phyloP scores from a whole-genome alignment of 53 echinoderm and acorn worm genomes.

The Echinarachnius parma region DNA sequence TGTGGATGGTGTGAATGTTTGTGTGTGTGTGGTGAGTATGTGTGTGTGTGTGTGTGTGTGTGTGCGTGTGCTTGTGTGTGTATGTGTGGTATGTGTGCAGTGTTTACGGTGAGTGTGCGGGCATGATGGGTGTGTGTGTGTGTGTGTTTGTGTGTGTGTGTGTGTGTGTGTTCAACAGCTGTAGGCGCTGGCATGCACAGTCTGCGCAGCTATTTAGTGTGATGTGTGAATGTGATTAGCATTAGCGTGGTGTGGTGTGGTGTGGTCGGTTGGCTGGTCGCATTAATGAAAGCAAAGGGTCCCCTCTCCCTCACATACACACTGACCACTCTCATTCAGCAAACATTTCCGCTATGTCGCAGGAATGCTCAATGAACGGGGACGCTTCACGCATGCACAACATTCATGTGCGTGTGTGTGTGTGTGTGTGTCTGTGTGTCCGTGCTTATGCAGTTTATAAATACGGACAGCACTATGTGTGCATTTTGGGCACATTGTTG shows the following conservation, averaged over 20 bases:
- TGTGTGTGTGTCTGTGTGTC: neutral
- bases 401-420: neutral
- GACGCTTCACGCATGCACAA: no score
- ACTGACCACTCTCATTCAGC: conserved; percentile 42
- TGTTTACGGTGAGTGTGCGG: no score
- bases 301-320: conserved; percentile 2
- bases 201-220: conserved; percentile 12
- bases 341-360: conserved; percentile 33
- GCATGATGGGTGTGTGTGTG: no score
- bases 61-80: no score
- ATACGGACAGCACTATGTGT: conserved; percentile 26
- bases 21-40: no score
- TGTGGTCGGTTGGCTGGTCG: conserved; percentile 16
- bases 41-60: no score
- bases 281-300: neutral
- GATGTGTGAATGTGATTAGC: conserved; percentile 36
- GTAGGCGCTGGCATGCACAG: conserved; percentile 8
- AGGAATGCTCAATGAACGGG: conserved; percentile 30
- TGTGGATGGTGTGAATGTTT: no score
- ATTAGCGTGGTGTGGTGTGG: conserved; percentile 1
- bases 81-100: no score
- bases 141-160: no score
- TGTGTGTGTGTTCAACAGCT: no score
- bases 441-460: conserved; percentile 18
- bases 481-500: no score